phyloP scores from a whole-genome alignment of 2,797 vertebrate species.

The Astyanax mexicanus region DNA sequence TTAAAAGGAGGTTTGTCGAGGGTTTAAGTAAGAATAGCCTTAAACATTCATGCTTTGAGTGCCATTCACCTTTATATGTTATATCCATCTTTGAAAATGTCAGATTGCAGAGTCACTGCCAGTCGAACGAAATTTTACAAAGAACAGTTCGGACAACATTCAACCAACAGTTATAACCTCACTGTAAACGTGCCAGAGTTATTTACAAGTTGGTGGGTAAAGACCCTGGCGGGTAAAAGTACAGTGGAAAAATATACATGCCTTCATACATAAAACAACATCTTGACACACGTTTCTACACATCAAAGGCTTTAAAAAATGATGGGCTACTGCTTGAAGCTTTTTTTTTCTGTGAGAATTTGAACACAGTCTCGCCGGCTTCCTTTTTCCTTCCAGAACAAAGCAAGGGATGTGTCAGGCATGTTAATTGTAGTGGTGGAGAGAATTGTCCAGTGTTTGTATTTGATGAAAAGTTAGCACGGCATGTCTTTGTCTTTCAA shows the following conservation, averaged over 20 bases:
- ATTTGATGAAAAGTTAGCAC: neutral
- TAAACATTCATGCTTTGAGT: neutral
- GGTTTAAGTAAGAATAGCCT: neutral
- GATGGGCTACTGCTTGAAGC: conserved; percentile 3
- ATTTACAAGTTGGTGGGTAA: neutral
- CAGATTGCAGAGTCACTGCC: neutral
- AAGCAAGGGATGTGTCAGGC: neutral
- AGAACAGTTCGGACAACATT: neutral
- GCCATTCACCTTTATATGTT: neutral
- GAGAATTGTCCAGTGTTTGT: neutral
- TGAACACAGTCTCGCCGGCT: neutral
- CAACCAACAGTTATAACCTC: neutral
- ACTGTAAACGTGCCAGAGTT: neutral
- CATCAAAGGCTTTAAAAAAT: neutral
- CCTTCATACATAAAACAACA: neutral
- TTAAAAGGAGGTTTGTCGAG: neutral
- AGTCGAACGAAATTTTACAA: neutral
- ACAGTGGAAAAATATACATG: neutral
- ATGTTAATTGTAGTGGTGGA: neutral
- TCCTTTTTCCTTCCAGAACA: neutral
- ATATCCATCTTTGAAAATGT: neutral
- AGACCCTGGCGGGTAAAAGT: neutral
- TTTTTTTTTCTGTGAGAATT: conserved; percentile 6
- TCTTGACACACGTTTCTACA: neutral
- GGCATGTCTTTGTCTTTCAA: no score